phyloP scores from a whole-genome alignment of 2,797 vertebrate species.

The Gymnopithys bicolor region DNA sequence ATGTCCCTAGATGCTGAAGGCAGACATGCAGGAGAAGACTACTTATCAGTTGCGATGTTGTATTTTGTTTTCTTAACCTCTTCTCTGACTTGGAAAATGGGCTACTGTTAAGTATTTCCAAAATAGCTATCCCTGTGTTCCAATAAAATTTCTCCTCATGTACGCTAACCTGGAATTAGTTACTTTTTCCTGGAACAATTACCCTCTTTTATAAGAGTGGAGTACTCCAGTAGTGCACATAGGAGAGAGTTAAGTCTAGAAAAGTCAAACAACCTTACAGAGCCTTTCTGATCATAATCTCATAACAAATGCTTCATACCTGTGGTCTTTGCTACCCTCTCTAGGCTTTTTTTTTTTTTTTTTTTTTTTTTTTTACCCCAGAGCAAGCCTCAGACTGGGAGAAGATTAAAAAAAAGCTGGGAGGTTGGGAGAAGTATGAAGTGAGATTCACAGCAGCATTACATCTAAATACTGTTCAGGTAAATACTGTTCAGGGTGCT shows the following conservation, averaged over 20 bases:
- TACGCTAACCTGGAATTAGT: not conserved
- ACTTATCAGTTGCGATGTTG: not conserved
- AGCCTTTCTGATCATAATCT: not conserved
- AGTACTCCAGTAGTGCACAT: not conserved
- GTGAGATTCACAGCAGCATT: not conserved
- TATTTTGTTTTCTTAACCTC: not conserved
- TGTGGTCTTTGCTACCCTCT: not conserved
- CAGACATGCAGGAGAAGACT: not conserved
- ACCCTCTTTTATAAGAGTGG: not conserved
- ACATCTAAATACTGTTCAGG: not conserved
- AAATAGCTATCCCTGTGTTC: not conserved
- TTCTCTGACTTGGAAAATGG: not conserved
- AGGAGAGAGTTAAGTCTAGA: not conserved
- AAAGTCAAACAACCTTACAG: not conserved
- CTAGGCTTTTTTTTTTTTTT: accelerated
- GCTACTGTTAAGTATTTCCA: not conserved
- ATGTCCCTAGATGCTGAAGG: not conserved
- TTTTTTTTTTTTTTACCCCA: accelerated
- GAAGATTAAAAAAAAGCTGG: not conserved
- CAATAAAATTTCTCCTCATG: not conserved
- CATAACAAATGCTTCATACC: not conserved
- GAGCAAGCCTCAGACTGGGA: not conserved
- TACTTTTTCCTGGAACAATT: not conserved
- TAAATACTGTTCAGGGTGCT: not conserved
- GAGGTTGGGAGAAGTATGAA: not conserved